Evolutionary conservation across 2,888 invertebrate species (phyloP).

Genomic region (Drymonia ruficornis): DNA sequence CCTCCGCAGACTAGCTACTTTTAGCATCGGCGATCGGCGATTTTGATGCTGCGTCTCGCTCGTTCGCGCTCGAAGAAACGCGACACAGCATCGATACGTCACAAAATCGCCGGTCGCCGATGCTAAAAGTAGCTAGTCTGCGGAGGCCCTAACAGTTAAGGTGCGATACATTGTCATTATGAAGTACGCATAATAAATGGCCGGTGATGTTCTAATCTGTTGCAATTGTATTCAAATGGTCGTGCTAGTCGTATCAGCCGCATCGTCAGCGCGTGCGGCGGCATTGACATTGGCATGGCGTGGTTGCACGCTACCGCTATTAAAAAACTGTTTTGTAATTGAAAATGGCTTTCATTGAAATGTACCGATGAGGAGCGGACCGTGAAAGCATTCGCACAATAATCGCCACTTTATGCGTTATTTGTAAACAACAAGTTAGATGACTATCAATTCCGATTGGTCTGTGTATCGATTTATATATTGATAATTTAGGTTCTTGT

Average conservation of each 20-base stretch:
- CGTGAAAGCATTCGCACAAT: slow-evolving; percentile 46
- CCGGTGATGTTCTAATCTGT: slow-evolving; percentile 30
- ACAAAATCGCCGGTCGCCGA: too few relatives aligned
- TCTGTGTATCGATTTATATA: too few relatives aligned
- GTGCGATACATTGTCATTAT: neutral
- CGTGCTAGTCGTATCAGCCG: slow-evolving; percentile 26
- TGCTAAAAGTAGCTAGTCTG: too few relatives aligned
- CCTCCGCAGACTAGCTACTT: too few relatives aligned
- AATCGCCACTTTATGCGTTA: neutral
- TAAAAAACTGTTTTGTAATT: slow-evolving; percentile 67
- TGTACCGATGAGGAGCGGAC: slow-evolving; percentile 32
- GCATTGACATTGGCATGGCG: slow-evolving; percentile 69
- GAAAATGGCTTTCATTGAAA: slow-evolving; percentile 73
- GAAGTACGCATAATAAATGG: neutral
- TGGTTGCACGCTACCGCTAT: slow-evolving; percentile 63
- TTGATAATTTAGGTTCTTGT: too few relatives aligned
- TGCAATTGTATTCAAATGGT: slow-evolving; percentile 41
- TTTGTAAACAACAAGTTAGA: too few relatives aligned
- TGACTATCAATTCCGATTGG: too few relatives aligned
- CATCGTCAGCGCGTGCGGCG: slow-evolving; percentile 36
- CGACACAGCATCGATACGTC: too few relatives aligned
- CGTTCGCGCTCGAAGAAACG: too few relatives aligned
- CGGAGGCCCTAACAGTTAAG: neutral
- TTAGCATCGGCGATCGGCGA: too few relatives aligned
- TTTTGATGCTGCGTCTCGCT: too few relatives aligned